These are phyloP conservation scores for Halichoeres trimaculatus DNA, from an alignment of 2,113 vertebrate species.

Conservation along the genomic window DNA sequence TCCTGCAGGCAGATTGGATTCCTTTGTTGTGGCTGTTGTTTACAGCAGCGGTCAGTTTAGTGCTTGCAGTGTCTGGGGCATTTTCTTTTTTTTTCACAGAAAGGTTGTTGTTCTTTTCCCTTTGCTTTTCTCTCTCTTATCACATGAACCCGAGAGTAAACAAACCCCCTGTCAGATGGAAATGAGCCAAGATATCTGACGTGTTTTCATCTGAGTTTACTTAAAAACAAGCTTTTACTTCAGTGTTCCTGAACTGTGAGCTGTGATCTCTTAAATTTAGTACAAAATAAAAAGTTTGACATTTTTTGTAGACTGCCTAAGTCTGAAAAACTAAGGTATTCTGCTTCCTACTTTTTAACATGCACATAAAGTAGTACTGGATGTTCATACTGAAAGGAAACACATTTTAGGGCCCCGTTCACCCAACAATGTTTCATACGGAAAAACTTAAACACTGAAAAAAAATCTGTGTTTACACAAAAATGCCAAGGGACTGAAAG, in stretches of 20 bases:
- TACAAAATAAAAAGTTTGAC: not conserved
- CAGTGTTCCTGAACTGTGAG: no score
- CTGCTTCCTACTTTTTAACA: no score
- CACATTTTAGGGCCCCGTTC: no score
- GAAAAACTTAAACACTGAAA: no score
- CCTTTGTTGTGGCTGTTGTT: slow-evolving; percentile 71
- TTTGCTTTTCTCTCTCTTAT: slow-evolving; percentile 47
- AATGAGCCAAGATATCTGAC: slow-evolving; percentile 55
- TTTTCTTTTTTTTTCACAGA: slow-evolving; percentile 31
- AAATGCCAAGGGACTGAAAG: no score
- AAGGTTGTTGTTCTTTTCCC: slow-evolving; percentile 15
- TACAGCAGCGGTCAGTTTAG: slow-evolving; percentile 42
- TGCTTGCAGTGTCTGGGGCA: slow-evolving; percentile 31
- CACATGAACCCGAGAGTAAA: slow-evolving; percentile 60
- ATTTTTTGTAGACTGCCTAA: no score
- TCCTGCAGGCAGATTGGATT: slow-evolving; percentile 48
- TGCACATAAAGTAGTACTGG: no score
- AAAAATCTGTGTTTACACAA: no score
- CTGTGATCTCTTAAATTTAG: no score
- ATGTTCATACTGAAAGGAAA: no score
- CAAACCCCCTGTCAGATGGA: slow-evolving; percentile 44
- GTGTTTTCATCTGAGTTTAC: slow-evolving; percentile 53
- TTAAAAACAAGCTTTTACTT: not conserved
- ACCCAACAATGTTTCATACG: no score
- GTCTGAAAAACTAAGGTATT: no score